Evolutionary conservation across 2,797 vertebrate species (phyloP), one percentile per base, ranked within the genome.

Genomic region (Sebastolobus alascanus): DNA sequence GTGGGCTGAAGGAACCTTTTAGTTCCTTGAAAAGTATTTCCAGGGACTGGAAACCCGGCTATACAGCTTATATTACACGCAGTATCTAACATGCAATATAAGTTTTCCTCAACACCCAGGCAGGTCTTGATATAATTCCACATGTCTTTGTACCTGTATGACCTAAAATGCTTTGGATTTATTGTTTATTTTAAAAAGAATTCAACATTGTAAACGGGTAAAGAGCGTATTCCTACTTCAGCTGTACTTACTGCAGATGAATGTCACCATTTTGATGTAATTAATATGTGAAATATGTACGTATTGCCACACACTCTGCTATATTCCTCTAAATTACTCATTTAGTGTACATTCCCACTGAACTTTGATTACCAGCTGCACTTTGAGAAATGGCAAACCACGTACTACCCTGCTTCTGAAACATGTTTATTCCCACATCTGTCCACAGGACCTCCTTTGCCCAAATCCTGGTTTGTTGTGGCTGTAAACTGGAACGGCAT

Each of bases 401-500:
- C n/a, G 35, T 25, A 60, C 4, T 54, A 20, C 2, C 11, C 9
- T 50, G 20, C 43, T 22, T 20, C 38, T 68, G 3, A 58, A 71
- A 55, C 18, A 4, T 33, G 25, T 59, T 14, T 6, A 29, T 59
- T n/a, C 5, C 13, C 12, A 16, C 14, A 31, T 86, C 54, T 61
- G 20, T 88, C 82, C 79, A 35, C 93, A 99, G 98, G 98, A 54
- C 97, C 97, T 46, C 93, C 93, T 67, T 92, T 99, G 85, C 92
- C 96, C 75, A 97, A 94, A 93, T 97, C 95, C 68, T 91, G 94
- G 64, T 97, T 99, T 83, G 76, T 98, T 4, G 84, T 97, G 82
- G 97, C 97, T 0, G 78, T 99, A 63, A 98, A 97, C 91, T 97
- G 96, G 95, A 96, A 88, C 59, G 96, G 96, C 25, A 80, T 99